Conservation (phyloP, 2,797 vertebrate species). For the Anabas testudineus region DNA sequence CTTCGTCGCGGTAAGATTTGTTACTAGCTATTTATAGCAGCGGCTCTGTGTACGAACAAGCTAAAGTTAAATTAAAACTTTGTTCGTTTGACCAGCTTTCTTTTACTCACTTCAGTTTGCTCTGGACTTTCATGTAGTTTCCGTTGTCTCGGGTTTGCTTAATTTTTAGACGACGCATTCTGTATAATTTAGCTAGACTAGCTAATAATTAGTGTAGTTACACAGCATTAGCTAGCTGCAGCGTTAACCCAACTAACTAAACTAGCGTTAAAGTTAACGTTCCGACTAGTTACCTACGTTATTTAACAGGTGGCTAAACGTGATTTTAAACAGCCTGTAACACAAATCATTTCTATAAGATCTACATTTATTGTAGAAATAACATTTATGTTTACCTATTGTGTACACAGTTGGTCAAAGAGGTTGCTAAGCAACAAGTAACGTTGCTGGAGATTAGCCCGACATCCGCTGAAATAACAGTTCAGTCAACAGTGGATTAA, state of each 20-base stretch:
- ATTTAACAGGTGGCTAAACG: no score
- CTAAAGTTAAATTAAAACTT: neutral
- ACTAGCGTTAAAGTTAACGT: no score
- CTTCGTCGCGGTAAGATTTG: slow-evolving; percentile 90
- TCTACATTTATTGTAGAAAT: no score
- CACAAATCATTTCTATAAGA: no score
- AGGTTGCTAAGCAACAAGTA: slow-evolving; percentile 44
- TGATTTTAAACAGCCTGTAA: no score
- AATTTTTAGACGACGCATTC: neutral
- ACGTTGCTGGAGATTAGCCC: no score
- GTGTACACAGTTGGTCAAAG: neutral
- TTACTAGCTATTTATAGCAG: slow-evolving; percentile 64
- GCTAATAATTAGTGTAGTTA: neutral
- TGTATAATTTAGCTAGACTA: neutral
- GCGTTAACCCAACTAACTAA: no score
- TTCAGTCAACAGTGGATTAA: neutral
- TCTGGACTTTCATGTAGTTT: neutral
- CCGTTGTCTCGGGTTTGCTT: neutral
- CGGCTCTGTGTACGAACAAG: neutral
- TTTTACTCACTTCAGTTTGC: neutral
- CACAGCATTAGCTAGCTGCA: no score
- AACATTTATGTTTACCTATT: no score
- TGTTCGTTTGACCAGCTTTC: neutral
- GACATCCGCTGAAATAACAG: no score
- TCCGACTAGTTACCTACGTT: no score